Base-by-base conservation (phyloP, 2,888 invertebrate species). In the Torymus auratus region DNA sequence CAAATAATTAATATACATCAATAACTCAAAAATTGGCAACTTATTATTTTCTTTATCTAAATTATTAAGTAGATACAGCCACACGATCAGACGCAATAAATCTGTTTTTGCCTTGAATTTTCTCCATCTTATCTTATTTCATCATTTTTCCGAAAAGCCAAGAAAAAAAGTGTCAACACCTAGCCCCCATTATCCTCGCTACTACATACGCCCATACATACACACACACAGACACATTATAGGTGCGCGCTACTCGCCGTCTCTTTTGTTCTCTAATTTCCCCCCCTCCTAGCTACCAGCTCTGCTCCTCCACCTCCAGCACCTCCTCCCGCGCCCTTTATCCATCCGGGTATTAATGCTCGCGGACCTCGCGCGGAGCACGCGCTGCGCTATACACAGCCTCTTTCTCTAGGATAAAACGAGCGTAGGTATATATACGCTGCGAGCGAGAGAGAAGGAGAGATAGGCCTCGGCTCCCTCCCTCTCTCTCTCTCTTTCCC, bases 391-490 rank as follows among this genome's bases (percentile, higher is more conserved):
- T n/a, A n/a, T 62, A 13, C 13, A 14, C 28, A 28, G 17, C 58
- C 70, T 58, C 41, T 13, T 70, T 76, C 77, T 65, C 72, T 83
- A 83, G 84, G 85, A 85, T 84, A 84, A 84, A 85, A 84, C 83
- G 83, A 85, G 84, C 81, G 85, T 79, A n/a, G n/a, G n/a, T n/a
- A n/a, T n/a, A 28, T 28, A 28, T 28, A 28, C 28, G 28, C 28
- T 28, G 28, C 28, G 28, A 28, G 28, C 28, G 28, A 28, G 28
- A 28, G 28, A 28, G 28, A 28, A 28, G 4, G 28, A 28, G 83
- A 85, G 83, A 84, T 81, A 81, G 78, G 80, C 82, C 75, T 78
- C 56, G 15, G 11, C 52, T 52, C 56, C 53, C 68, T 67, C 64
- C 56, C 53, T 65, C 64, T 56, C 74, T 55, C 77, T 65, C 78